phyloP scores from a whole-genome alignment of 2,797 vertebrate species.

The Rhynchonycteris naso region DNA sequence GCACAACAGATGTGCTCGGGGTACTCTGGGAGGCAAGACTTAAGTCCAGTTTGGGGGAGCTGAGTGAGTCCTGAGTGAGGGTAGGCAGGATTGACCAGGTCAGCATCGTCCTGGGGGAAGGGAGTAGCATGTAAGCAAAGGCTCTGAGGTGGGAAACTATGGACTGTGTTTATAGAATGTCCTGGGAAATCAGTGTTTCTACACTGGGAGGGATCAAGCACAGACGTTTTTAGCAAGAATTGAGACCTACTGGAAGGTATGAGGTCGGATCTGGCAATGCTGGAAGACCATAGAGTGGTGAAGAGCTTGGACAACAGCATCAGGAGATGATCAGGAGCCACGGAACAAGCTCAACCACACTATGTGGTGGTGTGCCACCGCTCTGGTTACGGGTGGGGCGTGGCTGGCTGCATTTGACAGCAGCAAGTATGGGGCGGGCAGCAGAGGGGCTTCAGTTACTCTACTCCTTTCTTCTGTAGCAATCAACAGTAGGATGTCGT shows the following conservation, averaged over 20 bases:
- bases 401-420: background rate
- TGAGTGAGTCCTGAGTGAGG: background rate
- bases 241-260: background rate
- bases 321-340: background rate
- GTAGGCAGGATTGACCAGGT: background rate
- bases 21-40: background rate
- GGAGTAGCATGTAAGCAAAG: background rate
- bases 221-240: background rate
- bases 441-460: background rate
- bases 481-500: background rate
- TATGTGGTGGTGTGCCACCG: accelerated
- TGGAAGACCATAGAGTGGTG: background rate
- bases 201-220: background rate
- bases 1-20: background rate
- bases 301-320: background rate
- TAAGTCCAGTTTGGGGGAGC: background rate
- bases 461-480: background rate
- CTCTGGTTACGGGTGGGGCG: background rate
- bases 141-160: background rate
- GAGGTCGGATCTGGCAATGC: background rate
- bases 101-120: background rate
- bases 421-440: background rate
- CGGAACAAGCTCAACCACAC: background rate
- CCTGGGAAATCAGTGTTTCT: conserved; percentile 8
- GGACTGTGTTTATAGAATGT: background rate